Evolutionary conservation across 1,140 invertebrate species (phyloP).

Genomic region (Drosophila lacteicornis): DNA sequence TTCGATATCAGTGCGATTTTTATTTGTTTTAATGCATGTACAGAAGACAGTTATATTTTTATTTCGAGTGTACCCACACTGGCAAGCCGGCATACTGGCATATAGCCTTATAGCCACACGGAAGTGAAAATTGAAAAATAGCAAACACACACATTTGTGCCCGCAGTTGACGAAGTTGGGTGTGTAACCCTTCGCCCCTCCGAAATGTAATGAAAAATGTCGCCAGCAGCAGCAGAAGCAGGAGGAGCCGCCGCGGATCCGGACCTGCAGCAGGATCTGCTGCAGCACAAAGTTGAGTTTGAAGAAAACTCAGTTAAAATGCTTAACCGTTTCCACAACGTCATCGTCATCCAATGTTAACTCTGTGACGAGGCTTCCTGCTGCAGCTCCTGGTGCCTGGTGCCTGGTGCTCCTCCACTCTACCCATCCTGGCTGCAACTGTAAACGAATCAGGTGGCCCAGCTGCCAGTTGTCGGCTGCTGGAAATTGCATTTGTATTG

Average conservation of each 20-base stretch:
- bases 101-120: constrained; percentile 48
- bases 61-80: constrained; percentile 20
- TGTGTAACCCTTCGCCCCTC: constrained; percentile 13
- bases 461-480: constrained; percentile 73
- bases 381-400: constrained; percentile 5
- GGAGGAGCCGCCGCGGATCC: constrained; percentile 25
- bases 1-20: not conserved
- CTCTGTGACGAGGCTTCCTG: constrained; percentile 47
- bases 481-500: constrained; percentile 83
- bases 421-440: constrained; percentile 25
- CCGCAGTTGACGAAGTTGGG: constrained; percentile 34
- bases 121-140: constrained; percentile 84
- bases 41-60: too few relatives aligned
- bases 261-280: constrained; percentile 29
- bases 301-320: constrained; percentile 79
- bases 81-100: constrained; percentile 7
- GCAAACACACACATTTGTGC: constrained; percentile 77
- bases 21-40: not conserved
- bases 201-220: constrained; percentile 80
- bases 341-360: constrained; percentile 59
- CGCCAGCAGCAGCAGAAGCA: constrained; percentile 52
- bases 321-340: constrained; percentile 74
- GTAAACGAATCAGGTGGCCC: constrained; percentile 79
- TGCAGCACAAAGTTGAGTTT: constrained; percentile 44
- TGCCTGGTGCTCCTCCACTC: constrained; percentile 3